phyloP scores from a whole-genome alignment of 2,113 vertebrate species.

The Salvelinus sp. region DNA sequence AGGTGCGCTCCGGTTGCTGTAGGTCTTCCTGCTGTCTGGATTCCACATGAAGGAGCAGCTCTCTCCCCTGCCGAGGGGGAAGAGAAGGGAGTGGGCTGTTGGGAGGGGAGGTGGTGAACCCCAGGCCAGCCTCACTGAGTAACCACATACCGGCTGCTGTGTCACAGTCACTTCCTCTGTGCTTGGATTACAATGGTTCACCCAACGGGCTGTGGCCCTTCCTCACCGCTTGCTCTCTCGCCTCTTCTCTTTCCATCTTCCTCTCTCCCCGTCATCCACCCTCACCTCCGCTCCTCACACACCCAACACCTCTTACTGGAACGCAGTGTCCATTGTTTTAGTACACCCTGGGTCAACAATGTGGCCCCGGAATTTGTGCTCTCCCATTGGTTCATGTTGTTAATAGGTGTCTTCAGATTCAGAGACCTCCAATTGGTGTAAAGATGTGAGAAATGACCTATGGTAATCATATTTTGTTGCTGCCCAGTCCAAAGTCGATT shows the following conservation, averaged over 20 bases:
- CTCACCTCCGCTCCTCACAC: no score
- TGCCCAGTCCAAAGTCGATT: not conserved
- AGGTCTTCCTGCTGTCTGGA: constrained; percentile 32
- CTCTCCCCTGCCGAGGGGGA: not conserved
- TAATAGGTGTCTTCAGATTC: no score
- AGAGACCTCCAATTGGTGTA: not conserved
- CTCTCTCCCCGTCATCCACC: not conserved
- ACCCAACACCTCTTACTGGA: constrained; percentile 14
- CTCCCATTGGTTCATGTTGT: no score
- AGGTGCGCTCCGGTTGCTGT: constrained; percentile 27
- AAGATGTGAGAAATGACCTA: not conserved
- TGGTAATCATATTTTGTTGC: not conserved
- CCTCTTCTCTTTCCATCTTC: constrained; percentile 21
- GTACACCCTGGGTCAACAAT: not conserved
- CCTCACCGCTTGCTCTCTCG: constrained; percentile 8
- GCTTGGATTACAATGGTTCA: constrained; percentile 53
- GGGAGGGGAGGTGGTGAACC: constrained; percentile 34
- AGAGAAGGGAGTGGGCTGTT: not conserved
- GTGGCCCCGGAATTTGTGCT: not conserved
- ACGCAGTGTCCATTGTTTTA: constrained; percentile 14
- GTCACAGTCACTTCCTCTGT: constrained; percentile 64
- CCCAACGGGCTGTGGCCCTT: constrained; percentile 30
- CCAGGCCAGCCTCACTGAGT: constrained; percentile 35
- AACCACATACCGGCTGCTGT: constrained; percentile 58
- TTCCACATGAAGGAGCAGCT: constrained; percentile 43